Evolutionary conservation across 1,140 invertebrate genomes (phyloP).

Genomic region (Drosophila rhopaloa): DNA sequence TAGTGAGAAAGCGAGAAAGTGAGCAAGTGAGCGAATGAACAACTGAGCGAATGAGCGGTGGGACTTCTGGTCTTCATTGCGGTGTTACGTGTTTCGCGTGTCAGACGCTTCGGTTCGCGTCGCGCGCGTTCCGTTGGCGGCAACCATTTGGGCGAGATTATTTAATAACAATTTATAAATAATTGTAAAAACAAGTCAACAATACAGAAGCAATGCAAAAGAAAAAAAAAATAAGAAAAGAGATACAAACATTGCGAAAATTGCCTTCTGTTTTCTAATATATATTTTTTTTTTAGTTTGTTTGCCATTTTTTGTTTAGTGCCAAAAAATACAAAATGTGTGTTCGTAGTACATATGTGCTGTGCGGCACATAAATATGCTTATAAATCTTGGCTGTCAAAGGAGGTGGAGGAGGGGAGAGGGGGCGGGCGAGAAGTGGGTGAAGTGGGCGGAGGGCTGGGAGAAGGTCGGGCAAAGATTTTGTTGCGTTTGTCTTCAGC

Average conservation of each 20-base stretch:
- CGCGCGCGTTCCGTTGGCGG: constrained; percentile 65
- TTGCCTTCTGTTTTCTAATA: constrained; percentile 7
- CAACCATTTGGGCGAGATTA: constrained; percentile 55
- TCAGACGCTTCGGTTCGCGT: constrained; percentile 75
- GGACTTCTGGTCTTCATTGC: constrained; percentile 78
- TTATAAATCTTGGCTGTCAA: constrained; percentile 44
- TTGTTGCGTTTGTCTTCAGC: constrained; percentile 23
- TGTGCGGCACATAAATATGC: constrained; percentile 42
- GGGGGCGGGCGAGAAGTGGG: neutral
- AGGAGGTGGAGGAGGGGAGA: neutral
- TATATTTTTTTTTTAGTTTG: constrained; percentile 27
- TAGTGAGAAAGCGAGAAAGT: constrained; percentile 24
- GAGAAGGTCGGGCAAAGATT: constrained; percentile 31
- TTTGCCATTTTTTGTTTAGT: constrained; percentile 24
- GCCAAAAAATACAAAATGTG: constrained; percentile 27
- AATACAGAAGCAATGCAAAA: constrained; percentile 8
- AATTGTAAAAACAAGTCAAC: constrained; percentile 32
- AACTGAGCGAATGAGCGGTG: constrained; percentile 19
- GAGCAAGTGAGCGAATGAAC: constrained; percentile 18
- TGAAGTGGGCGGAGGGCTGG: neutral
- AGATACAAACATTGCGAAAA: constrained; percentile 16
- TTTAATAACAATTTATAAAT: constrained; percentile 48
- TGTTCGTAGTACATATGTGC: constrained; percentile 5
- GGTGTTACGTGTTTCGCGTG: constrained; percentile 85
- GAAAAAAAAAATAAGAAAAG: neutral